Evolutionary conservation across 2,888 invertebrate genomes (phyloP), one percentile per base, ranked within the genome.

Genomic region (Sialis fuliginosa): DNA sequence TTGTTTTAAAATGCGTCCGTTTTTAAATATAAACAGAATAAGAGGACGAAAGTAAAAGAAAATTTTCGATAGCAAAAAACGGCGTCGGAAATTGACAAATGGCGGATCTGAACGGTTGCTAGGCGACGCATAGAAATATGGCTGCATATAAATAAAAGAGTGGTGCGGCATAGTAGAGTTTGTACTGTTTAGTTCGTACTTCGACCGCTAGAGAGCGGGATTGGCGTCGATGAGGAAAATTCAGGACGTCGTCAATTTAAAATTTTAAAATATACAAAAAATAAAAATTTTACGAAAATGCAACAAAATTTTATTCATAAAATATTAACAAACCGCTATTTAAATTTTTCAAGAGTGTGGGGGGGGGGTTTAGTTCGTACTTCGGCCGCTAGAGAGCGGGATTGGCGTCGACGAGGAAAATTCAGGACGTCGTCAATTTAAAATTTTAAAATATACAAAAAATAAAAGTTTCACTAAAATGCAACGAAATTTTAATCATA

Each of bases 131-230:
- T 53, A 54, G 59, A 61, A 60, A 59, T 61, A 61, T 61, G 61
- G 61, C 61, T 60, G 60, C 57, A 60, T 61, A 60, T 60, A 61
- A 60, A 61, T 61, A 60, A 59, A 60, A 60, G 59, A 58, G 56
- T 22, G 22, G 22, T 22, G 22, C 22, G 22, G 22, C 22, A 22
- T 22, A 22, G 22, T 56, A 55, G 55, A 52, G 51, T 55, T 53
- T 45, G 10, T 46, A 40, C 40, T 58, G 57, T 56, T 58, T 59
- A 58, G 57, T 53, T 51, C 54, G 52, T 54, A 53, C 54, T 56
- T 53, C 54, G 47, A 52, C 54, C 53, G 51, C 49, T 45, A 46
- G 9, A 34, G 48, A 42, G 50, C 50, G 46, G 44, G 30, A 22
- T 31, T 34, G 13, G 44, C n/a, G 6, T 39, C 13, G 5, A 39